Evolutionary conservation across 2,797 vertebrate species (phyloP).

Genomic region (Platalea minor): DNA sequence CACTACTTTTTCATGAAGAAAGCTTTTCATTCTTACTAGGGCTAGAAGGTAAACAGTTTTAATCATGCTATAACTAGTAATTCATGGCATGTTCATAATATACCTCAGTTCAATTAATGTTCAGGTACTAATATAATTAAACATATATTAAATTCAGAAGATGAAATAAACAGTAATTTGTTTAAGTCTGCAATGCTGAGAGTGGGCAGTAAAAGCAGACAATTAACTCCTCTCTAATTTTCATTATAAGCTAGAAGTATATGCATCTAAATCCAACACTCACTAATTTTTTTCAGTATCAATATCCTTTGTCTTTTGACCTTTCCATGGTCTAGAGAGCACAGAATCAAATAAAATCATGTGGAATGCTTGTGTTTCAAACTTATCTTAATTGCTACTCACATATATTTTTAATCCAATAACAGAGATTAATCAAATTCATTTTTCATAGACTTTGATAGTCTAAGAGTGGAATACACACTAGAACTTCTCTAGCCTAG

Average conservation of each 20-base stretch:
- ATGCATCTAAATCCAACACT: background rate
- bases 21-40: background rate
- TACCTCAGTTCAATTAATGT: background rate
- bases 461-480: background rate
- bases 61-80: background rate
- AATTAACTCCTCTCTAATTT: background rate
- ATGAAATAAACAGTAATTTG: background rate
- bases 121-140: background rate
- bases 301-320: background rate
- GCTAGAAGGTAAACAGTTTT: background rate
- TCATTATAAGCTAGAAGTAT: background rate
- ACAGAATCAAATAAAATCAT: background rate
- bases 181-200: background rate
- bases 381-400: background rate
- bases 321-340: background rate
- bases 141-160: background rate
- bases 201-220: background rate
- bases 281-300: background rate
- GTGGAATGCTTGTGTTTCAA: background rate
- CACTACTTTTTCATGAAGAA: background rate
- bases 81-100: background rate
- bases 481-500: background rate
- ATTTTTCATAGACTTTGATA: background rate
- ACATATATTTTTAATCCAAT: background rate
- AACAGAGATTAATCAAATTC: background rate